phyloP scores from a whole-genome alignment of 2,888 invertebrate genomes.

The Schizaphis graminum region DNA sequence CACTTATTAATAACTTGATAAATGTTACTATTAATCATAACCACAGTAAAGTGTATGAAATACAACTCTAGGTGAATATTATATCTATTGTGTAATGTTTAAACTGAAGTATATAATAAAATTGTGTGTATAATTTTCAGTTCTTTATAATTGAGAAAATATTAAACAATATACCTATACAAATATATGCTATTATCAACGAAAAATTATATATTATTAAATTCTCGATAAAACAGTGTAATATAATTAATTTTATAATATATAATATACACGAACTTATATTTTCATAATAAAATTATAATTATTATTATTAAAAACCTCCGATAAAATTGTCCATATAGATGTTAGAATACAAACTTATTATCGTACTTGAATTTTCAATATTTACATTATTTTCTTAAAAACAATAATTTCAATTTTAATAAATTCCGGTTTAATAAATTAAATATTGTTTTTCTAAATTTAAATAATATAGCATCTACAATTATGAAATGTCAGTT shows the following conservation, averaged over 20 bases:
- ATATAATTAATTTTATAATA: not conserved
- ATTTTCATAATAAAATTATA: too few relatives aligned
- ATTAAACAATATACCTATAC: not conserved
- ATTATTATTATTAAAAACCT: not conserved
- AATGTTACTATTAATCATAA: slow-evolving; percentile 25
- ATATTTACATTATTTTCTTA: not conserved
- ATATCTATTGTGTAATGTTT: not conserved
- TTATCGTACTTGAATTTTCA: not conserved
- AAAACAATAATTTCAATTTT: not conserved
- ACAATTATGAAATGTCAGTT: not conserved
- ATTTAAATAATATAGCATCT: not conserved
- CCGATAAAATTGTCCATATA: not conserved
- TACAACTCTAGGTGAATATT: not conserved
- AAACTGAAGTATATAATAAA: not conserved
- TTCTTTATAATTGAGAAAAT: not conserved
- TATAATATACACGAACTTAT: too few relatives aligned
- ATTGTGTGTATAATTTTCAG: not conserved
- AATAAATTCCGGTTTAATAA: not conserved
- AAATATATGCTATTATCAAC: not conserved
- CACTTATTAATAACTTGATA: slow-evolving; percentile 32
- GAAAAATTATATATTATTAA: not conserved
- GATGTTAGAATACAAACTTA: not conserved
- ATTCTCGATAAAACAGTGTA: not conserved
- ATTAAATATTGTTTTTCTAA: not conserved
- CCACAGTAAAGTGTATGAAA: not conserved